Evolutionary conservation across 1,140 invertebrate genomes (phyloP).

Genomic region (Phortica variegata): DNA sequence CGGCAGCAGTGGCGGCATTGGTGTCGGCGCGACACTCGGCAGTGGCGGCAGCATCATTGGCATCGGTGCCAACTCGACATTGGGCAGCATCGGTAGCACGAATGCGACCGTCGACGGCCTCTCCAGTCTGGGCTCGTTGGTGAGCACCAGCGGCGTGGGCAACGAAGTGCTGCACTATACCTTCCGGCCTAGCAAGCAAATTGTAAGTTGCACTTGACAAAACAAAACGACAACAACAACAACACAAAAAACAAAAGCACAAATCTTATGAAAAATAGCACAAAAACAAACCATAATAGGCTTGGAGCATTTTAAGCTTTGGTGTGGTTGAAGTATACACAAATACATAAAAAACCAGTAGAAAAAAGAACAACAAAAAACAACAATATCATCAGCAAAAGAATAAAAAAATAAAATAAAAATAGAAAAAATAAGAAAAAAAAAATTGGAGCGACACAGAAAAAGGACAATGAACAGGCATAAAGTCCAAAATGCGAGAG

Average conservation of each 20-base stretch:
- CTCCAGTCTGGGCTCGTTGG: constrained; percentile 27
- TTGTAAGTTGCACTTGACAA: constrained; percentile 40
- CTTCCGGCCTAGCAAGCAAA: constrained; percentile 56
- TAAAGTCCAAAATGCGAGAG: no score
- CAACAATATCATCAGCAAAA: no score
- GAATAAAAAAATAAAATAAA: no score
- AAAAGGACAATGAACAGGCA: no score
- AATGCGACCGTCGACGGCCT: constrained; percentile 1
- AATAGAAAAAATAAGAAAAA: no score
- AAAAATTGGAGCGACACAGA: no score
- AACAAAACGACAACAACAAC: neutral
- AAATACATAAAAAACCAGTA: no score
- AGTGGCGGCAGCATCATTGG: constrained; percentile 29
- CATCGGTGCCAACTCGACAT: constrained; percentile 36
- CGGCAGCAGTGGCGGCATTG: neutral
- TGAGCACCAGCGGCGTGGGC: constrained; percentile 11
- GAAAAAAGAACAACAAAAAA: no score
- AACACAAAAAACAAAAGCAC: neutral
- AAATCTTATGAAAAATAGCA: neutral
- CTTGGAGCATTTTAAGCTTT: neutral
- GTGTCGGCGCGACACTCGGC: constrained; percentile 11
- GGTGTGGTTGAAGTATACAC: neutral
- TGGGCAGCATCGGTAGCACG: constrained; percentile 11
- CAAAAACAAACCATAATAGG: neutral
- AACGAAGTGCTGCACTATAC: constrained; percentile 56